Evolutionary conservation across 2,113 vertebrate genomes (phyloP).

Genomic region (Cyphomyrus discorhynchus): DNA sequence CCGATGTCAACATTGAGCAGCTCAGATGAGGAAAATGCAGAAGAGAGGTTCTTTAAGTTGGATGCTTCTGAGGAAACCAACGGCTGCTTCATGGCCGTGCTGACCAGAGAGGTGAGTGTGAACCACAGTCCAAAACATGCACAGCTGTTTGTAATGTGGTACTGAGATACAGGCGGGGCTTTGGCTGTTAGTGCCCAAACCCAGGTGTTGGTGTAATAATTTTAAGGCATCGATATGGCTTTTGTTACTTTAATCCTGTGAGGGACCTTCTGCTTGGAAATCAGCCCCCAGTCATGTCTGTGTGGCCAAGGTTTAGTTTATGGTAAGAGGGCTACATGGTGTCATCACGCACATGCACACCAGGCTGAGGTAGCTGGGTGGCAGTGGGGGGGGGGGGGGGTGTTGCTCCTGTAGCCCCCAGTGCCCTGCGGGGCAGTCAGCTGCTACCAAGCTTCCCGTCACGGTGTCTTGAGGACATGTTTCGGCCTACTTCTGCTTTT

Average conservation of each 20-base stretch:
- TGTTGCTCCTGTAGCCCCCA: neutral
- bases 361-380: neutral
- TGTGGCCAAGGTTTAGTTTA: neutral
- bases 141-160: neutral
- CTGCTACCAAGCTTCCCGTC: neutral
- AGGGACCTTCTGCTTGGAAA: neutral
- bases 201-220: neutral
- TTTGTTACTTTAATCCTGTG: neutral
- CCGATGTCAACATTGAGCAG: slow-evolving; percentile 57
- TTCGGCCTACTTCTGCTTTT: neutral
- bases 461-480: neutral
- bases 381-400: neutral
- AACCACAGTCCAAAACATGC: no score
- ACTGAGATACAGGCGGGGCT: neutral
- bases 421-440: neutral
- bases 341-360: neutral
- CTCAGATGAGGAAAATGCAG: slow-evolving; percentile 38
- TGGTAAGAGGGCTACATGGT: neutral
- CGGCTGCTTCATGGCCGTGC: slow-evolving; percentile 79
- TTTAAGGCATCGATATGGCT: neutral
- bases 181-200: neutral
- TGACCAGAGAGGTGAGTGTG: slow-evolving; percentile 70
- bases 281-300: neutral
- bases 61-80: slow-evolving; percentile 73
- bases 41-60: slow-evolving; percentile 64